Base-by-base conservation (phyloP, 1,140 invertebrate species). In the Lepidurus couesii region DNA sequence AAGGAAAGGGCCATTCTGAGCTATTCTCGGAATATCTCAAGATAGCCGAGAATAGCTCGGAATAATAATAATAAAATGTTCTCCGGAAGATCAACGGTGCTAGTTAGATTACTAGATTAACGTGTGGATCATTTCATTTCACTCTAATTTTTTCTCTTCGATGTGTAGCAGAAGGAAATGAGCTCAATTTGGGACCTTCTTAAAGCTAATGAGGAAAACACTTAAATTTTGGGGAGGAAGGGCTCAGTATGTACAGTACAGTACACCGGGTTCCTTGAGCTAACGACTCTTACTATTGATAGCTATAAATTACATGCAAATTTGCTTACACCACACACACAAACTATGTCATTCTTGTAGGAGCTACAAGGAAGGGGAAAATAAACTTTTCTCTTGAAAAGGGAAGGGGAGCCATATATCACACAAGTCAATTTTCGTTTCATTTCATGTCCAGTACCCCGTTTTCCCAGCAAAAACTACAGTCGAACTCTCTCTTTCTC, bases 261-360 rank as follows among this genome's bases (percentile, higher is more conserved):
- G 26, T 26, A 65, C 53, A 21, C 21, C 16, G 53, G 53, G 5
- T 47, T 47, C 16, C 45, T 47, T 65, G 53, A 16, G 13, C 53
- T 16, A 65, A 65, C 53, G 53, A 65, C 53, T 65, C 6, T 65
- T 65, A 16, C 53, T 65, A 65, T 65, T 21, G 53, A 65, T 65
- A 21, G 13, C 53, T 7, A 7, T 65, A 65, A 65, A 65, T 65
- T 11, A 65, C 21, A 65, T 65, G 53, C 21, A 65, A 65, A 65
- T 65, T 65, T 65, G 53, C 9, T 16, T 21, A 65, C 53, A 65
- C 13, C 53, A 11, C 53, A 65, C 53, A 65, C 16, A 47, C 45
- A n/a, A 16, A 4, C 16, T 13, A 65, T 65, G 13, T n/a, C 53
- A 21, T 65, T 16, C 13, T 65, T 65, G 53, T 16, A 65, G 53